phyloP scores from a whole-genome alignment of 2,888 invertebrate species.

The Caenorhabditis sp. region DNA sequence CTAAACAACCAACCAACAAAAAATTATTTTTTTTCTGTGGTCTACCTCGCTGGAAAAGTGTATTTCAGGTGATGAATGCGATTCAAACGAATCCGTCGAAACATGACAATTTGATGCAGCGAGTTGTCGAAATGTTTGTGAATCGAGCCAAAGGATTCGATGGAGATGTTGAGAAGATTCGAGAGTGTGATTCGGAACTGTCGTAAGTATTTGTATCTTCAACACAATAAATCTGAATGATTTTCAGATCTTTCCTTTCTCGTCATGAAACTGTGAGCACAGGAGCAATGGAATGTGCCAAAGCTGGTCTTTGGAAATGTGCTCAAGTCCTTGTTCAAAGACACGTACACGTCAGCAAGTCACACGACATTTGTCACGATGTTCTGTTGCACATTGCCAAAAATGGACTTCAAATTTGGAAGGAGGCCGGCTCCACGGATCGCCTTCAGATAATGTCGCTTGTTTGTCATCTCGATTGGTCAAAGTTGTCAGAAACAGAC shows the following conservation, averaged over 20 bases:
- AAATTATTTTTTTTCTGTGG: too few relatives aligned
- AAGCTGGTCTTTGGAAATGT: constrained; percentile 35
- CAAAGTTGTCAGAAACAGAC: constrained; percentile 19
- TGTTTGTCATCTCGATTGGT: constrained; percentile 47
- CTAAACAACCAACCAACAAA: too few relatives aligned
- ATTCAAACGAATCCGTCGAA: constrained; percentile 37
- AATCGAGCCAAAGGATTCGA: constrained; percentile 20
- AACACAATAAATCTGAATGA: too few relatives aligned
- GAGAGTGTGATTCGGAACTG: constrained; percentile 31
- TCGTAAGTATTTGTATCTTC: constrained; percentile 13
- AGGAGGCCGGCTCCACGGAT: constrained; percentile 17
- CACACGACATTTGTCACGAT: constrained; percentile 9
- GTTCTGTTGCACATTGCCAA: constrained; percentile 30
- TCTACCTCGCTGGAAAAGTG: background rate
- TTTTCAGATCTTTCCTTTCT: constrained; percentile 37
- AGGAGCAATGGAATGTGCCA: constrained; percentile 31
- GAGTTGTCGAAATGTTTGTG: constrained; percentile 39
- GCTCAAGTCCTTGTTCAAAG: constrained; percentile 24
- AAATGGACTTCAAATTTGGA: constrained; percentile 39
- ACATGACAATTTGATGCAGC: constrained; percentile 30
- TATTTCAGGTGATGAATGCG: constrained; percentile 28
- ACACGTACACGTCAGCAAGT: constrained; percentile 12
- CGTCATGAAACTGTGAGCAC: constrained; percentile 33
- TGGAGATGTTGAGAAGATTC: constrained; percentile 26
- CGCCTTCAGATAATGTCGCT: constrained; percentile 35